Conservation (phyloP, 2,888 invertebrate genomes). For the Temnothorax unifasciatus region DNA sequence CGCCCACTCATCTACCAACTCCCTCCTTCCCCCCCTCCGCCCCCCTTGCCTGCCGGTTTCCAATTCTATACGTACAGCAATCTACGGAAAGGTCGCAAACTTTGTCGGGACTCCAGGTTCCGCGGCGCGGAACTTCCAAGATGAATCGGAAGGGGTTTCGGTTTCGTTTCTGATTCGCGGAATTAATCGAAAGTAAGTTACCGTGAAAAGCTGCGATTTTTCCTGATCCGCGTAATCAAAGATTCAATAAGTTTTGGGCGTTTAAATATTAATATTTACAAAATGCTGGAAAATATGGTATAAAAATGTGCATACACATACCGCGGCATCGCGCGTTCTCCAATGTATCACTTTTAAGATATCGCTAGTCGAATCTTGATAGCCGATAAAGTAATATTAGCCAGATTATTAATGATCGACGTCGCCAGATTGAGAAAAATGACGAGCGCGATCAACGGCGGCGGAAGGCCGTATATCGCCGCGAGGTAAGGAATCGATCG, state of each 20-base stretch:
- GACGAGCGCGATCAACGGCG: neutral
- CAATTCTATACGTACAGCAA: slow-evolving; percentile 2
- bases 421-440: neutral
- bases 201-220: neutral
- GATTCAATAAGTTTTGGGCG: neutral
- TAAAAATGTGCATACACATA: neutral
- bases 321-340: too few species aligned
- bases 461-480: neutral
- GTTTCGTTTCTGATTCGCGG: neutral
- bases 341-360: neutral
- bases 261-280: neutral
- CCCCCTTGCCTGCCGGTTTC: neutral
- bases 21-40: neutral
- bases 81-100: slow-evolving; percentile 8
- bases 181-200: neutral
- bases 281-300: neutral
- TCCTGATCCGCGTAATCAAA: neutral
- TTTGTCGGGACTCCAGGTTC: neutral
- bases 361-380: neutral
- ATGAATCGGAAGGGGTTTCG: neutral
- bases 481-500: neutral
- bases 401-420: slow-evolving; percentile 4
- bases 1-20: neutral
- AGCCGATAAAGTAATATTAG: neutral
- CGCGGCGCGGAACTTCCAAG: neutral